Conservation (phyloP, 2,797 vertebrate genomes). For the Crenichthys baileyi region DNA sequence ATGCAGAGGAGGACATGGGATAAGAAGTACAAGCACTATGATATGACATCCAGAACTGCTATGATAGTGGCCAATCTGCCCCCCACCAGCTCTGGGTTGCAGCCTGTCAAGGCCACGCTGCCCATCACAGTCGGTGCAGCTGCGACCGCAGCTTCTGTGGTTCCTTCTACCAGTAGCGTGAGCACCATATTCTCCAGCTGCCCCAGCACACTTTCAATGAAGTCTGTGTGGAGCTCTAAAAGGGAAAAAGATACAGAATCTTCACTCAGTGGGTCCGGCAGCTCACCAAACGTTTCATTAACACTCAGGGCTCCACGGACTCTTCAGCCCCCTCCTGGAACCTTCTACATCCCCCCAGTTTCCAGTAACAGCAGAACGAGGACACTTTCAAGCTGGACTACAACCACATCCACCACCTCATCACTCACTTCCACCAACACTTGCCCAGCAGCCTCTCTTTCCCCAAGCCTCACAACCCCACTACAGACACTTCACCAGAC, state of each 20-base stretch:
- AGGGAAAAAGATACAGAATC: constrained; percentile 70
- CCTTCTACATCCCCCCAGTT: constrained; percentile 92
- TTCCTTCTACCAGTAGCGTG: constrained; percentile 16
- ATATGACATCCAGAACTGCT: constrained; percentile 87
- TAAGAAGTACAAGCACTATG: constrained; percentile 90
- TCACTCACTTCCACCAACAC: constrained; percentile 1
- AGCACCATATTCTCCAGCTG: constrained; percentile 71
- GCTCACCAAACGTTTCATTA: constrained; percentile 63
- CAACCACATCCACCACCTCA: constrained; percentile 47
- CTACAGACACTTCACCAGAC: constrained; percentile 57
- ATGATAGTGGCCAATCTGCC: constrained; percentile 86
- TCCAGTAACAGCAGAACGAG: constrained; percentile 71
- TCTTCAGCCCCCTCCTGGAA: constrained; percentile 92
- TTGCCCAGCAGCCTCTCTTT: constrained; percentile 14
- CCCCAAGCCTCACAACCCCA: constrained; percentile 48
- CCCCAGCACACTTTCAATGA: constrained; percentile 68
- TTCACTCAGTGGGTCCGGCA: constrained; percentile 60
- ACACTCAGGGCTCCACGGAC: constrained; percentile 86
- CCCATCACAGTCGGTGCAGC: constrained; percentile 29
- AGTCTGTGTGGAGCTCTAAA: constrained; percentile 71
- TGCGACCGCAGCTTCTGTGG: constrained; percentile 36
- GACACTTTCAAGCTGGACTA: constrained; percentile 72
- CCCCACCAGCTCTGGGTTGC: constrained; percentile 69
- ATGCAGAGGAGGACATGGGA: constrained; percentile 87
- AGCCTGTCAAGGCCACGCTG: constrained; percentile 47